Base-by-base conservation (phyloP, 1,140 invertebrate species). In the Phymorhynchus buccinoides region DNA sequence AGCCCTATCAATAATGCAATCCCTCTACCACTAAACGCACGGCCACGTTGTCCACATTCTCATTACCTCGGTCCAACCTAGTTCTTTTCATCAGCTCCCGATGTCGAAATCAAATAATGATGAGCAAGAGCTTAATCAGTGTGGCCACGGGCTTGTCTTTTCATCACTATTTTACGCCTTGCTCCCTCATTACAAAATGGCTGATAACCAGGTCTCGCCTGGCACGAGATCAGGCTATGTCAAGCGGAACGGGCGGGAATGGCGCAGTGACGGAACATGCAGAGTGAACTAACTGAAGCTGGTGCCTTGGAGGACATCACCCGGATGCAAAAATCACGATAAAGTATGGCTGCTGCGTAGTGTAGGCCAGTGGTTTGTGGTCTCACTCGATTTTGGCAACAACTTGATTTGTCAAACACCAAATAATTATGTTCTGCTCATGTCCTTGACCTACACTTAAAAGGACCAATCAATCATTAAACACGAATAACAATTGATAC, bases 141-240 rank as follows among this genome's bases (percentile, higher is more conserved):
- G 27, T 56, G 37, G n/a, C 56, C 6, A 9, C 62, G 14, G 66
- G 56, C 66, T 71, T 39, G 62, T 83, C 66, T 83, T 71, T 83
- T 71, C 81, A 71, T 83, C 81, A 71, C 41, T 83, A 71, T 68
- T 71, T 83, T 83, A 81, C 80, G 80, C 80, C 80, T 39, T 81
- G 30, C 52, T 44, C 48, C 48, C 41, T 56, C 48, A n/a, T n/a
- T 39, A 66, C 52, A 56, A 81, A 81, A 66, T 56, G 52, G 80
- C 48, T 39, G 48, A 66, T 56, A 66, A 41, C 52, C 48, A 81
- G 66, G 44, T 66, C 44, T 37, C 80, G 80, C 22, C 6, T 39
- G 22, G 16, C 80, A 81, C 80, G 80, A 81, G 80, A 81, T 56
- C 80, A 66, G 44, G 80, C 32, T 12, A 81, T 22, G 30, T 66